Evolutionary conservation across 1,140 invertebrate genomes (phyloP).

Genomic region (Cotesia typhae): DNA sequence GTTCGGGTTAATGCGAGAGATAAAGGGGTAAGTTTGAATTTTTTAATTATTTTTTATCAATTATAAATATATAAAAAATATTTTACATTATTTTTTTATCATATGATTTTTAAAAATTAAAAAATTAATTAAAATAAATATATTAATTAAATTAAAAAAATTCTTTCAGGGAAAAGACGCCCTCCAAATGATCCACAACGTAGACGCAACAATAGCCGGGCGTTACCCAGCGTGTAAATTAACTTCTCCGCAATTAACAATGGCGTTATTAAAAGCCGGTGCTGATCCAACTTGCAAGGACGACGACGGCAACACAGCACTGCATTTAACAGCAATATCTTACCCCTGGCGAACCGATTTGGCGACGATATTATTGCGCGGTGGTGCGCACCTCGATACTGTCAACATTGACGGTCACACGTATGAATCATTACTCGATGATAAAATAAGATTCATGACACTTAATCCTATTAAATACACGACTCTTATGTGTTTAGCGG

Average conservation of each 20-base stretch:
- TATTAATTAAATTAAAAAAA: neutral
- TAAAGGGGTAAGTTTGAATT: conserved; percentile 47
- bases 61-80: too few species aligned
- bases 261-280: conserved; percentile 83
- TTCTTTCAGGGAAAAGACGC: conserved; percentile 74
- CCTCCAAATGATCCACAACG: conserved; percentile 82
- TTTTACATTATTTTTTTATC: too few species aligned
- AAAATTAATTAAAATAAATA: too few species aligned
- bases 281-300: conserved; percentile 81
- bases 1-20: conserved; percentile 78
- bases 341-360: conserved; percentile 74
- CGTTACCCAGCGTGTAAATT: conserved; percentile 81
- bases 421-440: conserved; percentile 74
- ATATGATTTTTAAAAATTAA: too few species aligned
- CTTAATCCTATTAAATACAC: conserved; percentile 84
- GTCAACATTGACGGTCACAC: conserved; percentile 83
- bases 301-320: conserved; percentile 81
- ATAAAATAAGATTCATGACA: conserved; percentile 71
- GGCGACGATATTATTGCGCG: conserved; percentile 74
- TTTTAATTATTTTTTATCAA: too few species aligned
- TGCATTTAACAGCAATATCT: conserved; percentile 78
- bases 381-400: conserved; percentile 88
- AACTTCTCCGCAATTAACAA: conserved; percentile 77
- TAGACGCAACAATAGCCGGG: conserved; percentile 67
- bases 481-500: conserved; percentile 82